These are phyloP conservation scores for Epinephelus lanceolatus DNA, from an alignment of 2,113 vertebrate species.

Conservation along the genomic window DNA sequence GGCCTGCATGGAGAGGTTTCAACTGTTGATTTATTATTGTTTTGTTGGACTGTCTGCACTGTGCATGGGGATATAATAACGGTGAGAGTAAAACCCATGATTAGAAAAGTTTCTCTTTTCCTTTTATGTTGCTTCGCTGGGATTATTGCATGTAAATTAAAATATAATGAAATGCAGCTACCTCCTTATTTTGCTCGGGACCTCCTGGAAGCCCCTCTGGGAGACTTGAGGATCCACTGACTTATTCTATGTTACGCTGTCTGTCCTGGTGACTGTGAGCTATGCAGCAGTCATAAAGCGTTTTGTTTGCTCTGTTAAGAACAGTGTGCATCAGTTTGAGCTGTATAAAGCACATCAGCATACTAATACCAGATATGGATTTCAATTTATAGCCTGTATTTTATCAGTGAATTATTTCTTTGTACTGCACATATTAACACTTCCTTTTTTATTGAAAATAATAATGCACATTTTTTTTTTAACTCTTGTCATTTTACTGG, in stretches of 20 bases:
- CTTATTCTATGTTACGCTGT: neutral
- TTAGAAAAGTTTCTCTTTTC: constrained; percentile 30
- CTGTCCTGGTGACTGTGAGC: neutral
- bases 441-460: too few species aligned
- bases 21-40: constrained; percentile 43
- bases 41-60: constrained; percentile 29
- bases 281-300: neutral
- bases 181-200: constrained; percentile 25
- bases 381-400: neutral
- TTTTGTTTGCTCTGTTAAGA: neutral
- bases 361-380: neutral
- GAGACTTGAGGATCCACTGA: neutral
- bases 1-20: constrained; percentile 24
- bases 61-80: constrained; percentile 45
- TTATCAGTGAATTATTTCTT: neutral
- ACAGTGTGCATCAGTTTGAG: neutral
- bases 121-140: constrained; percentile 30
- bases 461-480: too few species aligned
- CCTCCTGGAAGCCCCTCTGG: constrained; percentile 15
- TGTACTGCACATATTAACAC: too few species aligned
- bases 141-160: constrained; percentile 55
- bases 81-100: constrained; percentile 45
- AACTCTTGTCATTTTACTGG: too few species aligned
- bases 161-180: constrained; percentile 58
- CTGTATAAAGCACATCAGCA: neutral